A percentile compares a stretch with the other conserved stretches of the same genome.
Conservation (phyloP, 2,797 vertebrate species). For the Toxotes lorentzi region DNA sequence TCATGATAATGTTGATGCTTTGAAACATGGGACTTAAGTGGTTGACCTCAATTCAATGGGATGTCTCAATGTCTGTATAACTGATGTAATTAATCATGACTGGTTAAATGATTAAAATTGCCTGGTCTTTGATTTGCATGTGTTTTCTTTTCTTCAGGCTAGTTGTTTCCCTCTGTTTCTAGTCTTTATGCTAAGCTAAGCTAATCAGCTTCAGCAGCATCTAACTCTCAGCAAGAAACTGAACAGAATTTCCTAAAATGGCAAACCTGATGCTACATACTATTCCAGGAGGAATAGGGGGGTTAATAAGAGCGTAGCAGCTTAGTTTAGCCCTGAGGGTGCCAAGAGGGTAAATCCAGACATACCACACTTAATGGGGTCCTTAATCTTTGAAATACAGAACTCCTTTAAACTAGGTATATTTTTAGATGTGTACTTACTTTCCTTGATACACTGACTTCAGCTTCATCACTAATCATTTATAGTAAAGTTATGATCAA, state of each 20-base stretch:
- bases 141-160: neutral
- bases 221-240: neutral
- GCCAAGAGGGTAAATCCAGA: no score
- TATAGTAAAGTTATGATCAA: neutral
- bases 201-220: neutral
- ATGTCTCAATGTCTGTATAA: conserved; percentile 76
- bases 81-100: conserved; percentile 67
- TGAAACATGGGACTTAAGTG: conserved; percentile 36
- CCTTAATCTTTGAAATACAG: neutral
- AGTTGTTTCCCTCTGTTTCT: neutral
- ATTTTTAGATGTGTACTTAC: no score
- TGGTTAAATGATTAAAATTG: conserved; percentile 73
- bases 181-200: neutral
- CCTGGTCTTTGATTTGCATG: conserved; percentile 55
- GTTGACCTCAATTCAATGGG: conserved; percentile 52
- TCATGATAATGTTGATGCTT: conserved; percentile 50
- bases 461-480: neutral
- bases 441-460: neutral
- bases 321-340: neutral
- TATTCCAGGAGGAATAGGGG: neutral
- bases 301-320: no score
- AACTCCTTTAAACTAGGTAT: no score
- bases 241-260: neutral
- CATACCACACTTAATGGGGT: neutral
- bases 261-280: neutral